These are phyloP conservation scores for Australoheros facetus DNA, from an alignment of 2,797 vertebrate genomes.

Conservation along the genomic window DNA sequence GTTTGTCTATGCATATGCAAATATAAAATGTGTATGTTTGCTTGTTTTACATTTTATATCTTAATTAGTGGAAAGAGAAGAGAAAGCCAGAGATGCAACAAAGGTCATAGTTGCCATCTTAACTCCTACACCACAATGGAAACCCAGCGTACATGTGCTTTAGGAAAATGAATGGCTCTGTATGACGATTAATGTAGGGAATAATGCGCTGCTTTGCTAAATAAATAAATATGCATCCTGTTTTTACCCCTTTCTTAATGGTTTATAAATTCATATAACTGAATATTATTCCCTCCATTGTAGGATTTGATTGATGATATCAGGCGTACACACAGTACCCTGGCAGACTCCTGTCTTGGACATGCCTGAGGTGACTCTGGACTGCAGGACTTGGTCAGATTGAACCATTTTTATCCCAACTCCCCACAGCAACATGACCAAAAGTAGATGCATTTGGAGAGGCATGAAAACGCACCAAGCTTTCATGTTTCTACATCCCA, in stretches of 20 bases:
- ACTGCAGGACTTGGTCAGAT: conserved; percentile 1
- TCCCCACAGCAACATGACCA: conserved; percentile 1
- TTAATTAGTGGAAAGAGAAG: background rate
- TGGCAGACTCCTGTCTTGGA: background rate
- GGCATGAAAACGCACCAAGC: background rate
- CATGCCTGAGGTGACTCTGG: background rate
- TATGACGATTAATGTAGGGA: background rate
- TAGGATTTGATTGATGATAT: background rate
- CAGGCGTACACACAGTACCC: background rate
- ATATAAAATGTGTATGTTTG: background rate
- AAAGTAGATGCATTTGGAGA: background rate
- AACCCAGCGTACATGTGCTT: background rate
- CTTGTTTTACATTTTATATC: background rate
- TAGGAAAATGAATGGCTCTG: conserved; percentile 1
- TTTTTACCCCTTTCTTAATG: background rate
- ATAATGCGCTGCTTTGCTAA: too few species aligned
- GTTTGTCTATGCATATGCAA: background rate
- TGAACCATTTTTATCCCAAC: background rate
- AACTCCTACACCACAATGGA: conserved; percentile 2
- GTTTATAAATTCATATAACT: background rate
- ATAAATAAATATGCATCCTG: background rate
- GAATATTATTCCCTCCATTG: background rate
- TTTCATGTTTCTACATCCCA: conserved; percentile 11
- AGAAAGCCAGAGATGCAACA: conserved; percentile 5
- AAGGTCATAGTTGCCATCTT: conserved; percentile 16